These are phyloP conservation scores for Suillia variegata DNA, from an alignment of 2,888 invertebrate genomes.

Conservation along the genomic window DNA sequence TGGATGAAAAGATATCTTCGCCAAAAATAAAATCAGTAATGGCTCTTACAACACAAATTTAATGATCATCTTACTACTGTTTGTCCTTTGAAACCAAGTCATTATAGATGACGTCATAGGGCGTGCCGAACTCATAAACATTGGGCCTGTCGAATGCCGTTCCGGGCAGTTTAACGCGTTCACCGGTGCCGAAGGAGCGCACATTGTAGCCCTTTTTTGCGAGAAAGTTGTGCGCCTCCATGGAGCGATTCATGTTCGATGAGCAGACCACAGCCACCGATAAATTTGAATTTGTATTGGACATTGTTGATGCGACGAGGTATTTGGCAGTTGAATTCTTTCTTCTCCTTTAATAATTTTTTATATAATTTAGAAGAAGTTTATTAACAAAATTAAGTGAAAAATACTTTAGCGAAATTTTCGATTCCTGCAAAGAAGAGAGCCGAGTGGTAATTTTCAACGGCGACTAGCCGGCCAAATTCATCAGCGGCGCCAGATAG, in stretches of 20 bases:
- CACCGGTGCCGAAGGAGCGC: slow-evolving; percentile 91
- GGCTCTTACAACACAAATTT: too few relatives aligned
- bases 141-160: slow-evolving; percentile 92
- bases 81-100: slow-evolving; percentile 91
- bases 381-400: too few relatives aligned
- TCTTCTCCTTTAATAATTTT: too few relatives aligned
- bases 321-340: too few relatives aligned
- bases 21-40: slow-evolving; percentile 55
- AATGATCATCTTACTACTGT: slow-evolving; percentile 79
- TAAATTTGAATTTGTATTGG: too few relatives aligned
- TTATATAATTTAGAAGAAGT: too few relatives aligned
- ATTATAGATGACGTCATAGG: slow-evolving; percentile 95
- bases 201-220: slow-evolving; percentile 97
- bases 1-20: not conserved
- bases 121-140: slow-evolving; percentile 93
- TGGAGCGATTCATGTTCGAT: slow-evolving; percentile 99
- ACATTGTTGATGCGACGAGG: too few relatives aligned
- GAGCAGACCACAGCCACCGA: slow-evolving; percentile 96
- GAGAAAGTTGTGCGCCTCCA: slow-evolving; percentile 98
- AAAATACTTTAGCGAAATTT: too few relatives aligned
- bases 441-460: too few relatives aligned
- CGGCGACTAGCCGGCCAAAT: too few relatives aligned
- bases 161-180: slow-evolving; percentile 94
- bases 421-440: too few relatives aligned
- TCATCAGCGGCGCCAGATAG: too few relatives aligned